Conservation (phyloP, 2,797 vertebrate genomes). For the Oryzias sinensis region DNA sequence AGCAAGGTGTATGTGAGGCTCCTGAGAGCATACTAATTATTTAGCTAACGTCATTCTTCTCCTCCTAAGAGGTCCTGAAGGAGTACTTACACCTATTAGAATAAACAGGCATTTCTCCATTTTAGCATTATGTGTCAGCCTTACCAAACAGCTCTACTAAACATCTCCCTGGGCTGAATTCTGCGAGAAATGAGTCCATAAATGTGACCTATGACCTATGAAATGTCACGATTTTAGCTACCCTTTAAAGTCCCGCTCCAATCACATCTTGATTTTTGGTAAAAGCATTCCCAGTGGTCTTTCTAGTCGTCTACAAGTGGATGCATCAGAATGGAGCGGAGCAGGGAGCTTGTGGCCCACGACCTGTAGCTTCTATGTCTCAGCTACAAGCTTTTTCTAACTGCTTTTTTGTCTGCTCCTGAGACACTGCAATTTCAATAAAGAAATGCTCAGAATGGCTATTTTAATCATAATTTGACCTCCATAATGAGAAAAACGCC, state of each 20-base stretch:
- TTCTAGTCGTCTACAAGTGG: too few species aligned
- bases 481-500: too few species aligned
- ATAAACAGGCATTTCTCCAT: constrained; percentile 48
- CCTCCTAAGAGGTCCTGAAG: constrained; percentile 36
- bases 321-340: too few species aligned
- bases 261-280: too few species aligned
- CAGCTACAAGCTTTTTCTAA: too few species aligned
- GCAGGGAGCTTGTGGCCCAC: too few species aligned
- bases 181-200: neutral
- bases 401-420: too few species aligned
- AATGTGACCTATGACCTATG: neutral
- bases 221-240: neutral
- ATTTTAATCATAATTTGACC: too few species aligned
- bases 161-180: neutral
- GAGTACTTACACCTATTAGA: constrained; percentile 55
- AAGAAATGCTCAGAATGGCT: too few species aligned
- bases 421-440: too few species aligned
- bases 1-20: constrained; percentile 29
- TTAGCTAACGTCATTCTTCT: constrained; percentile 44
- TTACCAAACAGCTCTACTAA: constrained; percentile 8
- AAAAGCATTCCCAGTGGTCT: too few species aligned
- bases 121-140: constrained; percentile 33
- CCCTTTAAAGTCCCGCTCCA: neutral
- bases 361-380: too few species aligned
- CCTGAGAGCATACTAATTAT: constrained; percentile 47